Base-by-base conservation (phyloP, 2,888 invertebrate species). In the Amblyjoppa fuscipennis region DNA sequence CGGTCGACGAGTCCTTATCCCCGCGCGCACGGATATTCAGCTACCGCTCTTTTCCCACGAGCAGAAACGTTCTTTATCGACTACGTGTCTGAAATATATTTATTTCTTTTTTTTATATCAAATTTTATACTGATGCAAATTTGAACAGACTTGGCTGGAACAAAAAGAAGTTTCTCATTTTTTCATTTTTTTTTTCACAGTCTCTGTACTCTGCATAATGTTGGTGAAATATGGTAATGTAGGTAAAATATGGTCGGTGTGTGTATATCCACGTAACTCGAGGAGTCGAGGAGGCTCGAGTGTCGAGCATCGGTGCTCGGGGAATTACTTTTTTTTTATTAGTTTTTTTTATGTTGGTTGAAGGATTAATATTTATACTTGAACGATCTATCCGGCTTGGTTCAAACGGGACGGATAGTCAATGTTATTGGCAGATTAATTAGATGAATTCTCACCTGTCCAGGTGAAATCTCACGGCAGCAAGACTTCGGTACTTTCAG, bases 401-500 rank as follows among this genome's bases (percentile, higher is more conserved):
- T 77, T 56, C 38, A 56, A 41, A 59, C 41, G 41, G 41, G 56
- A 66, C 16, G 31, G 9, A 11, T 1, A 25, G 25, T 13, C 1
- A 45, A 49, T 78, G 28, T 59, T 71, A 41, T 56, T 45, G 69
- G 31, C 73, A 51, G 69, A 68, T 41, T 34, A 75, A 78, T 73
- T 70, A 68, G 20, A 28, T 4, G n/a, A 64, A 16, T 59, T 56
- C 79, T 91, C 90, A 96, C 96, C 95, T 95, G 95, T 84, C 96
- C 96, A 11, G 95, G 95, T 89, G 94, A 95, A 90, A 95, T 88
- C 95, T 92, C 93, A 90, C 96, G 96, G 91, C 98, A 98, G 93
- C 98, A 98, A 74, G 97, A 97, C 88, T 96, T 95, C 0, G 98
- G 98, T 73, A 97, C 95, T n/a, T 71, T 77, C 16, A 90, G 87